Evolutionary conservation across 2,797 vertebrate genomes (phyloP), one percentile per base, ranked within the genome.

Genomic region (Coracias cyanogaster): DNA sequence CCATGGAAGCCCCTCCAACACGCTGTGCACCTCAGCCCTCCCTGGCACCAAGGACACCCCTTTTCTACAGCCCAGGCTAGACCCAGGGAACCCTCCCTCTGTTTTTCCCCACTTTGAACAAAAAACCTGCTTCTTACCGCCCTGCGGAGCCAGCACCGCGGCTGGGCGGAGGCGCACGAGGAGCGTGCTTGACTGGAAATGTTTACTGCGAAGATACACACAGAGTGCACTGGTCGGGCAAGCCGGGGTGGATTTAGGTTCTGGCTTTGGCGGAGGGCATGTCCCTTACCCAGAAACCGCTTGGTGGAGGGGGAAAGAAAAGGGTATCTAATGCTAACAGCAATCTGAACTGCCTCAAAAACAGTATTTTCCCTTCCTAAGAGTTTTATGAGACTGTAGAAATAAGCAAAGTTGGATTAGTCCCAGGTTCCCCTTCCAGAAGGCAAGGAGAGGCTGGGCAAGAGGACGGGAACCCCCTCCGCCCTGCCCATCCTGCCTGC

Each of bases 1-100:
- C 45, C 12, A 3, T 7, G 0, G 5, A 12, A 28, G 33, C 7
- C 37, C 25, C 57, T 35, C 15, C 12, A 4, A 10, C 6, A 3
- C 8, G 14, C 48, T 25, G 15, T 12, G 12, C 15, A 0, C 64
- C 57, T 15, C 89, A 51, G 14, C 55, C 62, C 46, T 8, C 37
- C 46, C n/a, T 1, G 2, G 39, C 83, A 58, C 29, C 3, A 1
- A 54, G 58, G 35, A 8, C n/a, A 31, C 28, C 10, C n/a, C 21
- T 51, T 25, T 15, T 11, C 57, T 14, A 45, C 39, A 57, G n/a
- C 31, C 51, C 9, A 3, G 14, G 22, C 28, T 2, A 25, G 15
- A 26, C 52, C 33, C 65, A 51, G 54, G 48, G 55, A 73, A 45
- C 43, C 45, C 64, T 67, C 72, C 61, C 31, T 5, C 31, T 16